Conservation (phyloP, 1,140 invertebrate species). For the Drosophila mayri region DNA sequence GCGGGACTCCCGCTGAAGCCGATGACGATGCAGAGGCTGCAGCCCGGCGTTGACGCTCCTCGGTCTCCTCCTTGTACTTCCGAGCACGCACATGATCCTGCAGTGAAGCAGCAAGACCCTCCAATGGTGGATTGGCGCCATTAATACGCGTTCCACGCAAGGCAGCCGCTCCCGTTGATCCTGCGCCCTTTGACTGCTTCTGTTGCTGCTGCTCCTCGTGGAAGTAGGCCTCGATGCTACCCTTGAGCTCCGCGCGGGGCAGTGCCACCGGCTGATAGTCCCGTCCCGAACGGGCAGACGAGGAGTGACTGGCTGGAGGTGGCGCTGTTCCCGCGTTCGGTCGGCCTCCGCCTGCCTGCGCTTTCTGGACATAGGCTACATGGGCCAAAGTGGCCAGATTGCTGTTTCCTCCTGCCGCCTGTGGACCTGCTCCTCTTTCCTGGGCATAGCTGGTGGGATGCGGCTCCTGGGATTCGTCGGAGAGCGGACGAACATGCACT, state of each 20-base stretch:
- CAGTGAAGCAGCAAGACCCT: constrained; percentile 91
- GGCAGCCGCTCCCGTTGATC: constrained; percentile 28
- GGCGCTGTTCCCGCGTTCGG: constrained; percentile 29
- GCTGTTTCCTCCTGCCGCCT: constrained; percentile 63
- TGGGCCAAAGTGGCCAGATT: constrained; percentile 88
- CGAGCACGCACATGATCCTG: constrained; percentile 91
- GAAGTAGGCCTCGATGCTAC: constrained; percentile 90
- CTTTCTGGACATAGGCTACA: constrained; percentile 85
- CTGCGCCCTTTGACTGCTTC: constrained; percentile 50
- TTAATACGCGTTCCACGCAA: constrained; percentile 67
- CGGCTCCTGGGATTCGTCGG: constrained; percentile 58
- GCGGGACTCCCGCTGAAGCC: constrained; percentile 20
- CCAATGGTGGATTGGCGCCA: constrained; percentile 79
- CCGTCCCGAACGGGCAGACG: constrained; percentile 40
- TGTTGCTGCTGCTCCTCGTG: constrained; percentile 86
- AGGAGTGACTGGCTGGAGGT: constrained; percentile 12
- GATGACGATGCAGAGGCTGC: constrained; percentile 59
- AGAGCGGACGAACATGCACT: constrained; percentile 86
- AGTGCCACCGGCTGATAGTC: constrained; percentile 86
- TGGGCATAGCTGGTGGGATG: constrained; percentile 68
- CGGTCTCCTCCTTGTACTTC: constrained; percentile 87
- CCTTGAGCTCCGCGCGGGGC: constrained; percentile 90
- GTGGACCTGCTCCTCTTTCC: constrained; percentile 7
- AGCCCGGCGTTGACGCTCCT: constrained; percentile 77
- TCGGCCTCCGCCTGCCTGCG: constrained; percentile 23